phyloP scores from a whole-genome alignment of 2,888 invertebrate species.

The Rhorus exstirpatorius region DNA sequence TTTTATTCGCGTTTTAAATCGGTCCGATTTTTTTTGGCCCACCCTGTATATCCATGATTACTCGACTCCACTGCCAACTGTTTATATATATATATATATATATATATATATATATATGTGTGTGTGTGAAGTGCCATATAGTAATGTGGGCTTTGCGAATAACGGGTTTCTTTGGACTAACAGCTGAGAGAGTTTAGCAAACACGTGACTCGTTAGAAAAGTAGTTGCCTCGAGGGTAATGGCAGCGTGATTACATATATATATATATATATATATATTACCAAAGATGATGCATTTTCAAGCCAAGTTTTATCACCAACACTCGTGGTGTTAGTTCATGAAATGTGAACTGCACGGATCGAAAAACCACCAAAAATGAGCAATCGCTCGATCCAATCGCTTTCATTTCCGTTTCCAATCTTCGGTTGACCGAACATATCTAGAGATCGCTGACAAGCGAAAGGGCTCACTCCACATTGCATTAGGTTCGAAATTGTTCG shows the following conservation, averaged over 20 bases:
- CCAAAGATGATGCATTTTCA: background rate
- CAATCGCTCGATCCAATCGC: background rate
- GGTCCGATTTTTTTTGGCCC: too few species aligned
- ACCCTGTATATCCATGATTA: constrained; percentile 20
- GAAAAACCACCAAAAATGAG: background rate
- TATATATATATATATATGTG: background rate
- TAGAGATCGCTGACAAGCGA: background rate
- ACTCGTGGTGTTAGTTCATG: background rate
- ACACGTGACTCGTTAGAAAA: constrained; percentile 53
- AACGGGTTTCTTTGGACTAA: constrained; percentile 43
- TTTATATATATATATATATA: background rate
- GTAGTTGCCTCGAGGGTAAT: constrained; percentile 32
- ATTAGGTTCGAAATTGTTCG: background rate
- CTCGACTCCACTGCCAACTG: background rate
- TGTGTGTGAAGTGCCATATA: background rate
- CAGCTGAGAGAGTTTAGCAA: constrained; percentile 55
- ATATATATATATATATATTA: background rate
- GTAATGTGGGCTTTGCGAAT: constrained; percentile 33
- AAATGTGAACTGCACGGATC: background rate
- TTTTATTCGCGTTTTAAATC: too few species aligned
- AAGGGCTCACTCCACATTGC: background rate
- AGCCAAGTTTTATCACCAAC: background rate
- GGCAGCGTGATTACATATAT: background rate
- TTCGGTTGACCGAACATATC: background rate
- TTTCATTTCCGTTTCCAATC: constrained; percentile 14